Conservation (phyloP, 2,888 invertebrate species). For the Leptopilina myrica region DNA sequence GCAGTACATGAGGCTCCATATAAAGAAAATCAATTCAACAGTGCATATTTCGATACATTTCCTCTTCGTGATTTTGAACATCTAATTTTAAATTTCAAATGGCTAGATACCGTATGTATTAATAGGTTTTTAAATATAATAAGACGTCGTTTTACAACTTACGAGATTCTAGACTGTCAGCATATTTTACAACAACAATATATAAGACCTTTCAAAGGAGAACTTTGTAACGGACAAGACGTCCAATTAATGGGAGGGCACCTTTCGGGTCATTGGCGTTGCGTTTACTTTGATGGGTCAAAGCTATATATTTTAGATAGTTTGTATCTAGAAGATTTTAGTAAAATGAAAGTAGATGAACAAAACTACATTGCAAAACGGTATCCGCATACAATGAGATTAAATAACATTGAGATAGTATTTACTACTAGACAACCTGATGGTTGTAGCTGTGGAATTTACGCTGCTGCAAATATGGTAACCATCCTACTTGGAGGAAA, state of each 20-base stretch:
- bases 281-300: slow-evolving; percentile 48
- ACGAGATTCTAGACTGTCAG: background rate
- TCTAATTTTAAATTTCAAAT: background rate
- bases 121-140: no score
- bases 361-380: slow-evolving; percentile 45
- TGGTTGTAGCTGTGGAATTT: slow-evolving; percentile 48
- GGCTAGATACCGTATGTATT: background rate
- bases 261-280: slow-evolving; percentile 50
- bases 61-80: no score
- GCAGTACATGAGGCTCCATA: no score
- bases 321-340: slow-evolving; percentile 15
- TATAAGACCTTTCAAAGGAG: background rate
- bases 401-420: background rate
- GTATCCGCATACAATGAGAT: slow-evolving; percentile 39
- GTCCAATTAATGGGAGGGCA: slow-evolving; percentile 52
- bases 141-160: background rate
- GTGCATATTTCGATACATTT: no score
- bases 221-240: slow-evolving; percentile 3
- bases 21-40: no score
- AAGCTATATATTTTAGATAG: slow-evolving; percentile 50
- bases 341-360: slow-evolving; percentile 27
- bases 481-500: slow-evolving; percentile 48
- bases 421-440: slow-evolving; percentile 44
- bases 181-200: background rate
- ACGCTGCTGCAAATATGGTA: slow-evolving; percentile 52